Base-by-base conservation (phyloP, 2,888 invertebrate genomes). In the Nebria brevicollis region DNA sequence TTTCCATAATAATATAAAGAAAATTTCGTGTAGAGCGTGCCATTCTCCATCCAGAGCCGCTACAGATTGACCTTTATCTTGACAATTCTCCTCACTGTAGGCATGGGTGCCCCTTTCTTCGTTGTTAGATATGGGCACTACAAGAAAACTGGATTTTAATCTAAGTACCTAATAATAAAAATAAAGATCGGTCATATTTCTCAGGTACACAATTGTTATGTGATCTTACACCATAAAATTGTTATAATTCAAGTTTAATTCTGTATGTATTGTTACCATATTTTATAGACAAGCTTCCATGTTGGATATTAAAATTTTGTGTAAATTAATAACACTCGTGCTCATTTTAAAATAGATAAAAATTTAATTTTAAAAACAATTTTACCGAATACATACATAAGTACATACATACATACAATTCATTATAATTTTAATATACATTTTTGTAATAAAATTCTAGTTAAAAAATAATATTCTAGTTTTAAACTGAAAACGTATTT, bases 51-150 rank as follows among this genome's bases (percentile, higher is more conserved):
- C 84, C 85, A 88, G 83, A 97, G 96, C 90, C 92, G 94, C 77
- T 94, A 93, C 90, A 94, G 93, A 89, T 87, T 96, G 85, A 95
- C 95, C 0, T 91, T 91, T 0, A 86, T 91, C 82, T 95, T 96
- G 90, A 92, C 93, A 82, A 84, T 93, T n/a, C 97, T 93, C 90
- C 93, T 94, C 84, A 95, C 95, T 77, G 94, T 94, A 68, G 96
- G 95, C 42, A 91, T 96, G 79, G 92, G 93, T n/a, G 90, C 93
- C 7, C 97, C 97, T 0, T 97, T 94, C 92, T 89, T 96, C 81
- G 91, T 95, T 84, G 91, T 94, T 82, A 93, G 96, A 86, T 95
- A 96, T 89, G 96, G 96, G 88, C 91, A 96, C 84, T 90, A 94
- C 83, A 96, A 96, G 90, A 92, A 93, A 91, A 93, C 92, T 90